These are phyloP conservation scores for Mylabris phalerata DNA, from an alignment of 1,140 invertebrate genomes.

Conservation along the genomic window DNA sequence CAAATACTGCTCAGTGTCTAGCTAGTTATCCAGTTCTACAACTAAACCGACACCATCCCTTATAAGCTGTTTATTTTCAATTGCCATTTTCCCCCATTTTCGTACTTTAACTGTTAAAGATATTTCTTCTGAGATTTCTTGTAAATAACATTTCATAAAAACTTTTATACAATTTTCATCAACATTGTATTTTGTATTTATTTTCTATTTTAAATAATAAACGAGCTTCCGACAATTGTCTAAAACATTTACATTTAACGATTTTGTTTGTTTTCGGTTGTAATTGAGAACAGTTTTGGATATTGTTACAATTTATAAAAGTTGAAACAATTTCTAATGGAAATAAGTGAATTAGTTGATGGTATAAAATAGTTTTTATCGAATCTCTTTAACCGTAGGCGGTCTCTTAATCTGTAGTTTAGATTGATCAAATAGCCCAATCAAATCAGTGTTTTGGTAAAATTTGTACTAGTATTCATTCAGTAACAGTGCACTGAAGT, in stretches of 20 bases:
- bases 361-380: constrained; percentile 5
- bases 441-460: constrained; percentile 12
- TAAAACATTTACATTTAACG: not conserved
- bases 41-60: constrained; percentile 7
- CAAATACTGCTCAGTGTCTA: constrained; percentile 7
- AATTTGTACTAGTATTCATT: constrained; percentile 9
- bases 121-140: no score
- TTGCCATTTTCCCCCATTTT: constrained; percentile 12
- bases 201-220: no score
- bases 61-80: constrained; percentile 13
- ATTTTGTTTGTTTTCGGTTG: not conserved
- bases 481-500: constrained; percentile 13
- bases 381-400: not conserved
- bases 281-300: not conserved
- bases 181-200: no score
- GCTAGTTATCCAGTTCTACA: constrained; percentile 13
- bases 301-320: not conserved
- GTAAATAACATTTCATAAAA: no score
- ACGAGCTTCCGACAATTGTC: not conserved
- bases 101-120: not conserved
- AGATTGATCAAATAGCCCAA: constrained; percentile 6
- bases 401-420: constrained; percentile 9
- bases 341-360: constrained; percentile 2
- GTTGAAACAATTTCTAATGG: not conserved
- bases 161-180: no score